Conservation (phyloP, 1,140 invertebrate species). For the Plodia interpunctella region DNA sequence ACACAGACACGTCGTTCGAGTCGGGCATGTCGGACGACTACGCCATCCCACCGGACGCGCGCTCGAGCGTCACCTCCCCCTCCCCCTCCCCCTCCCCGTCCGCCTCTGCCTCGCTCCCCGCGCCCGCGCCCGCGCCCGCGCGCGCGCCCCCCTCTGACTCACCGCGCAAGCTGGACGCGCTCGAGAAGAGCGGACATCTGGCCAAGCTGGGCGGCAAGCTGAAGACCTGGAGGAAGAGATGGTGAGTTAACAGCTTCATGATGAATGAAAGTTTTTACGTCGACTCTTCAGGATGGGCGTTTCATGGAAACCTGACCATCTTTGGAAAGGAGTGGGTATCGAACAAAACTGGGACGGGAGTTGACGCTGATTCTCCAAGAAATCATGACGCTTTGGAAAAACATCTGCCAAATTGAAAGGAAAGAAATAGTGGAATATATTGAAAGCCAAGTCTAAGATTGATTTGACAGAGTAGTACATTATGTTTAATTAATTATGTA, state of each 20-base stretch:
- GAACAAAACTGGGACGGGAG: constrained; percentile 39
- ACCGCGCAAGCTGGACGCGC: constrained; percentile 84
- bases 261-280: too few species aligned
- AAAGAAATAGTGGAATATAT: constrained; percentile 96
- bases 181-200: constrained; percentile 95
- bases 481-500: too few species aligned
- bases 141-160: constrained; percentile 79
- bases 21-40: constrained; percentile 97
- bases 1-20: constrained; percentile 91
- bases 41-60: constrained; percentile 94
- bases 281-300: too few species aligned
- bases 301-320: too few species aligned
- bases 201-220: constrained; percentile 96
- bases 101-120: constrained; percentile 84
- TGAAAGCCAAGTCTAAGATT: constrained; percentile 71
- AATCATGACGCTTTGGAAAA: constrained; percentile 90
- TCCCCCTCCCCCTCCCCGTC: constrained; percentile 81
- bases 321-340: constrained; percentile 95
- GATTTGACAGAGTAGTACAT: too few species aligned
- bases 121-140: constrained; percentile 86
- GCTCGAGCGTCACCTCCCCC: constrained; percentile 85
- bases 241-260: too few species aligned
- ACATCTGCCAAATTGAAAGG: constrained; percentile 95
- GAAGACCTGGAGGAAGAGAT: constrained; percentile 96
- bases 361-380: constrained; percentile 78